Percentiles rank a stretch among this genome's conserved stretches.
Conservation (phyloP, 2,113 vertebrate genomes). For the Clinocottus analis region DNA sequence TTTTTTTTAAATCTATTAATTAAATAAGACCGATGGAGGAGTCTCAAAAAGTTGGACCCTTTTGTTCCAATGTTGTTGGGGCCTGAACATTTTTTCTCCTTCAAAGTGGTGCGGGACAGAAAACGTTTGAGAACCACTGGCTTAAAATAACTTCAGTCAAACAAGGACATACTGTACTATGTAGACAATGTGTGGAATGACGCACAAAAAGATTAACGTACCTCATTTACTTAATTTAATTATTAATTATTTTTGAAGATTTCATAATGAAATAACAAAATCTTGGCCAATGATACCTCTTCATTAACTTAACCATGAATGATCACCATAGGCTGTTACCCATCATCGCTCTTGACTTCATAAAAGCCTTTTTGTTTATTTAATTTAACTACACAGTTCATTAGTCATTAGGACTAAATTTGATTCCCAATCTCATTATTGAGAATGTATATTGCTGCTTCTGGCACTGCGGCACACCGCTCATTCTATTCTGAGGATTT, state of each 20-base stretch:
- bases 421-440: constrained; percentile 35
- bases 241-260: constrained; percentile 33
- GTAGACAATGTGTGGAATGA: background rate
- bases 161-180: background rate
- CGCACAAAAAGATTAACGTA: constrained; percentile 19
- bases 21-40: no score
- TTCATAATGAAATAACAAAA: constrained; percentile 4
- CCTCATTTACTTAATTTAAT: constrained; percentile 24
- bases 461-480: constrained; percentile 4
- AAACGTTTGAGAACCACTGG: no score
- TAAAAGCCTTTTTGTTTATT: constrained; percentile 37
- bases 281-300: background rate
- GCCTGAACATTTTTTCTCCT: no score
- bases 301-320: constrained; percentile 33
- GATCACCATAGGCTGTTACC: constrained; percentile 26
- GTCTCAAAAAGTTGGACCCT: no score
- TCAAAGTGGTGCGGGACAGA: no score
- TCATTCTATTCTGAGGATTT: background rate
- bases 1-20: no score
- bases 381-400: constrained; percentile 46
- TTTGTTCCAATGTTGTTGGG: no score
- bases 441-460: constrained; percentile 30
- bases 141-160: no score
- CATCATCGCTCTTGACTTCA: constrained; percentile 15
- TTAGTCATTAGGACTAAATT: constrained; percentile 39